Conservation (phyloP, 2,888 invertebrate species). For the Spisula solida region DNA sequence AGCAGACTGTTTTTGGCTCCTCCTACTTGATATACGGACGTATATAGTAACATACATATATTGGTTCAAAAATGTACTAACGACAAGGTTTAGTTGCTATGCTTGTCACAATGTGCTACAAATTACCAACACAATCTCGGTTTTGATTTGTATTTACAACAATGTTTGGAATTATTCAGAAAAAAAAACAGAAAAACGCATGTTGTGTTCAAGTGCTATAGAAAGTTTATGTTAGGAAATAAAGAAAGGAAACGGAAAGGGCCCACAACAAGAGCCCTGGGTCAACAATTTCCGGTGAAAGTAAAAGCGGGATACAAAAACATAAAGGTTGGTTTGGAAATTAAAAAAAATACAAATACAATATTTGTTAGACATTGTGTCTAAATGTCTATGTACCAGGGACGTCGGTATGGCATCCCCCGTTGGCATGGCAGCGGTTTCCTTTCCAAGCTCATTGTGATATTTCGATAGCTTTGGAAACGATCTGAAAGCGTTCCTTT, state of each 20-base stretch:
- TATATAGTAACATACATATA: background rate
- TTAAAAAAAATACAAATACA: background rate
- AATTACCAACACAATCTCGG: background rate
- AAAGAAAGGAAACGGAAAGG: constrained; percentile 1
- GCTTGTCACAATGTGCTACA: background rate
- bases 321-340: background rate
- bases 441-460: background rate
- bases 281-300: constrained; percentile 16
- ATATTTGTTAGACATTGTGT: background rate
- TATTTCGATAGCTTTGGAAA: background rate
- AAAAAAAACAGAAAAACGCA: background rate
- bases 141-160: background rate
- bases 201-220: background rate
- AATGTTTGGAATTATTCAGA: background rate
- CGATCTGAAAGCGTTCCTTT: background rate
- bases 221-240: background rate
- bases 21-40: background rate
- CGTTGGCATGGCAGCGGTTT: background rate
- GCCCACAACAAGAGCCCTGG: background rate
- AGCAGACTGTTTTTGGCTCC: background rate
- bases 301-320: background rate
- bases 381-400: background rate
- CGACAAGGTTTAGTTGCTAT: background rate
- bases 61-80: background rate
- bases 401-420: background rate